Conservation (phyloP, 2,113 vertebrate genomes). For the Eurypyga helias region DNA sequence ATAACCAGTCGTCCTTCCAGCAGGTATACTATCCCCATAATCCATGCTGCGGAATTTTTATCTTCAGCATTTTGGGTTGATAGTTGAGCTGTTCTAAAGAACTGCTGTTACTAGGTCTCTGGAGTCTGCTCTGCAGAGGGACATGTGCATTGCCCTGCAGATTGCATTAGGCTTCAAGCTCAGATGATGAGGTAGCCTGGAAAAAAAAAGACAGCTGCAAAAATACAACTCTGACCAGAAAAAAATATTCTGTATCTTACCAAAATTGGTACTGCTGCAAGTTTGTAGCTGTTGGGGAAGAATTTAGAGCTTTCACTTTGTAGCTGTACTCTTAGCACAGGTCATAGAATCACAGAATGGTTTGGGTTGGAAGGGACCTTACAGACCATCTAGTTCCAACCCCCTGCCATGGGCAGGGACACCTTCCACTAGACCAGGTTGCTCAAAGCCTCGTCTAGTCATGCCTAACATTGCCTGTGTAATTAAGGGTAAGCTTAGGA, state of each 20-base stretch:
- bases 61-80: background rate
- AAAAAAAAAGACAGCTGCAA: background rate
- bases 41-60: background rate
- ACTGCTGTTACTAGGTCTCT: background rate
- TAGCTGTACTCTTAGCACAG: background rate
- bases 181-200: rapidly evolving
- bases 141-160: rapidly evolving
- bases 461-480: too few species aligned
- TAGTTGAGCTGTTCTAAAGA: background rate
- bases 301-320: background rate
- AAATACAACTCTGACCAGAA: background rate
- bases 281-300: background rate
- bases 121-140: background rate
- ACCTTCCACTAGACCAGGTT: too few species aligned
- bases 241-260: rapidly evolving
- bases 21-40: rapidly evolving
- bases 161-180: background rate
- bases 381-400: too few species aligned
- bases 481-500: background rate
- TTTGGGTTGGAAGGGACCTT: too few species aligned
- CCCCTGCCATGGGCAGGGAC: too few species aligned
- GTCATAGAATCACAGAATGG: too few species aligned
- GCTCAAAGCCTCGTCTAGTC: too few species aligned
- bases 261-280: rapidly evolving
- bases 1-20: background rate